phyloP scores from a whole-genome alignment of 1,140 invertebrate genomes.

The Dreissena polymorpha region DNA sequence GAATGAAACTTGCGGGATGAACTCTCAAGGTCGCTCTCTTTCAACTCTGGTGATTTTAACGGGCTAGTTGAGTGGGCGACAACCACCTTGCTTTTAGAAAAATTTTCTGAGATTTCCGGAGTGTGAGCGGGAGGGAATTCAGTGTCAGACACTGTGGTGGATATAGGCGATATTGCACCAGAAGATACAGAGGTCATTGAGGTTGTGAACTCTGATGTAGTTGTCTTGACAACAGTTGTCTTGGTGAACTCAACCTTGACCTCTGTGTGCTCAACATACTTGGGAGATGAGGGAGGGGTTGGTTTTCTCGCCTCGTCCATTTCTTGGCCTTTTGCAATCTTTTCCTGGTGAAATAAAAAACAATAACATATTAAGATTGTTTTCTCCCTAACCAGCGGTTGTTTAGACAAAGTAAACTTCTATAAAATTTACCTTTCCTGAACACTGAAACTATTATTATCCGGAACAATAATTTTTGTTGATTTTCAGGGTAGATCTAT shows the following conservation, averaged over 20 bases:
- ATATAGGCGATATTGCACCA: slow-evolving; percentile 5
- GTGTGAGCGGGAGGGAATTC: neutral
- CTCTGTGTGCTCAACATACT: slow-evolving; percentile 45
- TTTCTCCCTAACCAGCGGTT: too few relatives aligned
- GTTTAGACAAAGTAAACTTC: too few relatives aligned
- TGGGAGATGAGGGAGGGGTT: neutral
- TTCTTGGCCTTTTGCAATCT: slow-evolving; percentile 23
- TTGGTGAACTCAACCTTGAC: slow-evolving; percentile 56
- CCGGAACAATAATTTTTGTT: too few relatives aligned
- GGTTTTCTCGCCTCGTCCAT: slow-evolving; percentile 5
- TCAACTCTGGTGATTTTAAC: neutral
- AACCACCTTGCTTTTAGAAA: neutral
- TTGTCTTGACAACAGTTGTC: slow-evolving; percentile 46
- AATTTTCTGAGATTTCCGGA: neutral
- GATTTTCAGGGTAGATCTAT: too few relatives aligned
- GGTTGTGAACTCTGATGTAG: slow-evolving; percentile 16
- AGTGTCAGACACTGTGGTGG: neutral
- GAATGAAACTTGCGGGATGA: slow-evolving; percentile 59
- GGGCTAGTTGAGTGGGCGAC: too few relatives aligned
- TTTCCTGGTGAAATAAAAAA: slow-evolving; percentile 3
- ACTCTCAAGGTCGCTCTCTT: slow-evolving; percentile 5
- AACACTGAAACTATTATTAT: too few relatives aligned
- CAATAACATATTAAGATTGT: neutral
- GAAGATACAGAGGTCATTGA: neutral
- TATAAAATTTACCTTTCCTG: too few relatives aligned